Evolutionary conservation across 2,888 invertebrate species (phyloP).

Genomic region (Kryphioiulus occultus): DNA sequence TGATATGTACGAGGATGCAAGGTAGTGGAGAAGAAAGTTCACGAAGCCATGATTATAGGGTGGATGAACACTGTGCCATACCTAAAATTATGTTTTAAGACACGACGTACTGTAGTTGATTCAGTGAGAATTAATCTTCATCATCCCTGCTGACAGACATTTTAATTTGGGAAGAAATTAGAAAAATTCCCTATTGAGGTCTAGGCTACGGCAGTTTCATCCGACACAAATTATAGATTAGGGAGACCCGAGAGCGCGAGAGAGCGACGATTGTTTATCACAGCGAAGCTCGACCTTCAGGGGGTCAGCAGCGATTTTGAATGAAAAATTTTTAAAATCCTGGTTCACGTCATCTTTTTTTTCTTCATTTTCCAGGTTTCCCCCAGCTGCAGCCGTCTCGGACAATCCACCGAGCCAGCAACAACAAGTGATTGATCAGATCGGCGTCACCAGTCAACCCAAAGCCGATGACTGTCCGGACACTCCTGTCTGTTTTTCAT

Average conservation of each 20-base stretch:
- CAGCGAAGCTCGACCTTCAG: neutral
- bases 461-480: conserved; percentile 48
- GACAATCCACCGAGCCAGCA: conserved; percentile 47
- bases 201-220: conserved; percentile 8
- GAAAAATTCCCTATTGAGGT: neutral
- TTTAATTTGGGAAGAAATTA: neutral
- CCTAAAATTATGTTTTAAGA: conserved; percentile 6
- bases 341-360: neutral
- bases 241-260: neutral
- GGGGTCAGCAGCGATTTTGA: conserved; percentile 8
- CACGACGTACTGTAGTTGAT: neutral
- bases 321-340: neutral
- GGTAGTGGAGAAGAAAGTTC: neutral
- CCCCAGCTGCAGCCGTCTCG: neutral
- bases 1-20: neutral
- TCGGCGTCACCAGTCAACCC: conserved; percentile 45
- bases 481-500: conserved; percentile 45
- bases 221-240: conserved; percentile 35
- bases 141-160: neutral
- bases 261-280: conserved; percentile 9
- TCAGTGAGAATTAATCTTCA: conserved; percentile 6
- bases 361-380: neutral
- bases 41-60: neutral
- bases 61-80: neutral
- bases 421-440: conserved; percentile 42